Conservation (phyloP, 2,888 invertebrate species). For the Pseudolycoriella hygida region DNA sequence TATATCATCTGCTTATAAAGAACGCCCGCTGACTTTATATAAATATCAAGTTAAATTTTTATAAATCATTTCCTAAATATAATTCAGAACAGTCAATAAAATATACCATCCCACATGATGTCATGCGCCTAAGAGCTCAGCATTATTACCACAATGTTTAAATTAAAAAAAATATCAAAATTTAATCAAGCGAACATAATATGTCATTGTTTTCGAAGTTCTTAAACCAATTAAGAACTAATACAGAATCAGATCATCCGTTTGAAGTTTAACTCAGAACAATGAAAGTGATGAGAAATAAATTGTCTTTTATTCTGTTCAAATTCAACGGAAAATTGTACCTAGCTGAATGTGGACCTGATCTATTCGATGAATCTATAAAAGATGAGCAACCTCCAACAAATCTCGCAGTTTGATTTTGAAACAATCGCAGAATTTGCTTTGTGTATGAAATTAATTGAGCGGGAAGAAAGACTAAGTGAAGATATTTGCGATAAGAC, state of each 20-base stretch:
- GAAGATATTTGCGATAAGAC: too few species aligned
- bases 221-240: too few species aligned
- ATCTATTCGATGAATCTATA: not conserved
- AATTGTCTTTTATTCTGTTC: not conserved
- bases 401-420: not conserved
- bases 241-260: too few species aligned
- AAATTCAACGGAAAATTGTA: not conserved
- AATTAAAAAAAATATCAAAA: not conserved
- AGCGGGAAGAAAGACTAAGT: not conserved
- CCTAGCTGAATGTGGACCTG: not conserved
- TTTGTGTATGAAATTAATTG: not conserved
- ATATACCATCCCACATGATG: too few species aligned
- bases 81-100: too few species aligned
- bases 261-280: too few species aligned
- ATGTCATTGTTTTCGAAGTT: not conserved
- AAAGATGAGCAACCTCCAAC: not conserved
- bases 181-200: not conserved
- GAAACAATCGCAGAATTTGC: not conserved
- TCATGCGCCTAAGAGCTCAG: too few species aligned
- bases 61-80: too few species aligned
- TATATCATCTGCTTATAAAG: too few species aligned
- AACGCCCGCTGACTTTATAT: too few species aligned
- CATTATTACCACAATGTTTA: too few species aligned
- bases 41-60: too few species aligned
- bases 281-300: not conserved